Percentiles rank a stretch among this genome's conserved stretches.
Conservation (phyloP, 2,888 invertebrate genomes). For the Drosophila stalkeri region DNA sequence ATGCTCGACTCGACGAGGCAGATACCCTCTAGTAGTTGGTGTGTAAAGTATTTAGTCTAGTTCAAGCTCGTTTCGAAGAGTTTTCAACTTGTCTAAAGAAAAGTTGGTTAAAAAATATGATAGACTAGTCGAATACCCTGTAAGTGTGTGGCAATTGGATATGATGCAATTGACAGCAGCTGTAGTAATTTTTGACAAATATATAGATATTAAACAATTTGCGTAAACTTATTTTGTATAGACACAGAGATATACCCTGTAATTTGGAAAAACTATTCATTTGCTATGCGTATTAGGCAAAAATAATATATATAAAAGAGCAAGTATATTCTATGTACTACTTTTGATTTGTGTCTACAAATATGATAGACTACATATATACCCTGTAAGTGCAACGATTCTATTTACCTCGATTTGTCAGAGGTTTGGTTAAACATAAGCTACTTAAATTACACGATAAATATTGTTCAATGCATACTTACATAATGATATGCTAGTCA, state of each 20-base stretch:
- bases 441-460: no score
- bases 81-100: no score
- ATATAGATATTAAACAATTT: no score
- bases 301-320: no score
- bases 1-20: slow-evolving; percentile 13
- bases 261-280: background rate
- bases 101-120: no score
- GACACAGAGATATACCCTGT: background rate
- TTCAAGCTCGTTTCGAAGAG: no score
- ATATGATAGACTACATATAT: background rate
- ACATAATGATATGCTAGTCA: background rate
- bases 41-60: background rate
- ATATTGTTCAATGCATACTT: no score
- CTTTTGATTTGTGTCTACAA: background rate
- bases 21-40: slow-evolving; percentile 26
- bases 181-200: no score
- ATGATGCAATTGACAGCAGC: no score
- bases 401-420: background rate
- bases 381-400: background rate
- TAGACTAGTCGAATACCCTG: slow-evolving; percentile 6
- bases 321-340: no score
- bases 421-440: background rate
- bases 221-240: no score
- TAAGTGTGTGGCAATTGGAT: background rate
- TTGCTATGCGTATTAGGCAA: no score